Percentiles rank a stretch among this genome's conserved stretches.
Evolutionary conservation across 35 echinoderm and acorn worm genomes (phyloP).

Genomic region (Heliocidaris tuberculata): DNA sequence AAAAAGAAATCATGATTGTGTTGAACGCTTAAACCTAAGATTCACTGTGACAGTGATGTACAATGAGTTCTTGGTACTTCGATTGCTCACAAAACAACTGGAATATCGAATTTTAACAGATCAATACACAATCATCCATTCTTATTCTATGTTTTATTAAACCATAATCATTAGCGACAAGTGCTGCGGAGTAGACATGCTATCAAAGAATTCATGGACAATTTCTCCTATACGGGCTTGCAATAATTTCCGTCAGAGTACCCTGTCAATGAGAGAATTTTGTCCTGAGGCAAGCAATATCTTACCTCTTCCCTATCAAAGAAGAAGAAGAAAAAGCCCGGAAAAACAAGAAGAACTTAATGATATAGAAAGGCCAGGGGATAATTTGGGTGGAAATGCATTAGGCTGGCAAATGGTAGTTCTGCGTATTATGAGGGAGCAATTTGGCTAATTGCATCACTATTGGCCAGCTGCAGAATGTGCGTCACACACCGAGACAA

Average conservation of each 20-base stretch:
- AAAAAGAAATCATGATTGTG: too few relatives aligned
- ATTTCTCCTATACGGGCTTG: background rate
- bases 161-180: background rate
- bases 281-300: background rate
- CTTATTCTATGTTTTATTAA: background rate
- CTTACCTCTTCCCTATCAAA: background rate
- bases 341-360: background rate
- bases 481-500: background rate
- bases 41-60: too few relatives aligned
- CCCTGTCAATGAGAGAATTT: background rate
- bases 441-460: conserved; percentile 4
- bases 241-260: background rate
- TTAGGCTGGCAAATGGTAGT: background rate
- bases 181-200: background rate
- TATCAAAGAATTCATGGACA: background rate
- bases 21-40: too few relatives aligned
- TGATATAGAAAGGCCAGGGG: background rate
- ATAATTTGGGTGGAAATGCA: conserved; percentile 3
- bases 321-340: background rate
- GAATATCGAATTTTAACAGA: background rate
- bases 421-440: background rate
- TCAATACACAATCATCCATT: background rate
- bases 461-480: background rate
- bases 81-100: background rate
- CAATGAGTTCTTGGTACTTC: background rate